Percentiles rank a stretch among this genome's conserved stretches.
Evolutionary conservation across 2,888 invertebrate species (phyloP).

Genomic region (Noctua fimbriata): DNA sequence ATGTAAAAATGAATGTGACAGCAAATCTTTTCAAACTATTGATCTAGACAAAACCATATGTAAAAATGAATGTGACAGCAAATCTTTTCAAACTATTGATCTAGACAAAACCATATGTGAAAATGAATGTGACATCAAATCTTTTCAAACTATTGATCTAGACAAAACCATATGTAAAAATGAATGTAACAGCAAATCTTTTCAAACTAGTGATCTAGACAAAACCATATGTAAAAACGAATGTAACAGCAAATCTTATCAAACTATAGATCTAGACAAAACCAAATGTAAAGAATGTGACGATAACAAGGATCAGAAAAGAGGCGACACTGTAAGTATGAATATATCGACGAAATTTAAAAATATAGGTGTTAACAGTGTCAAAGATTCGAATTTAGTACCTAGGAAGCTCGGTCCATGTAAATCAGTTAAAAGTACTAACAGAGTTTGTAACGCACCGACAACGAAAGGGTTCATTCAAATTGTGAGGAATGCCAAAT

Average conservation of each 20-base stretch:
- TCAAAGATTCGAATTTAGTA: conserved; percentile 57
- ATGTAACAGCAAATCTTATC: neutral
- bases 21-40: too few relatives aligned
- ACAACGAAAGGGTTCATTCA: conserved; percentile 26
- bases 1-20: neutral
- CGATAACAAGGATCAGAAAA: neutral
- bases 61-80: neutral
- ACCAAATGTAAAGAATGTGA: neutral
- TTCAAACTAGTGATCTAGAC: neutral
- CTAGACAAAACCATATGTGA: neutral
- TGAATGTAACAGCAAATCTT: neutral
- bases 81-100: too few relatives aligned
- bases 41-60: neutral
- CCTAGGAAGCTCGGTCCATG: conserved; percentile 56
- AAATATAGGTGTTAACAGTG: neutral
- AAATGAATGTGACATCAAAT: neutral
- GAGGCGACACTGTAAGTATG: neutral
- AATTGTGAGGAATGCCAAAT: conserved; percentile 31
- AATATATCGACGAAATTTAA: conserved; percentile 10
- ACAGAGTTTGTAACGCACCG: neutral
- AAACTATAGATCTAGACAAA: neutral
- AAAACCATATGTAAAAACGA: neutral
- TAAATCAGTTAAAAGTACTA: conserved; percentile 14
- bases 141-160: too few relatives aligned
- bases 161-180: neutral